phyloP scores from a whole-genome alignment of 1,140 invertebrate genomes.

The Trissolcus basalis region DNA sequence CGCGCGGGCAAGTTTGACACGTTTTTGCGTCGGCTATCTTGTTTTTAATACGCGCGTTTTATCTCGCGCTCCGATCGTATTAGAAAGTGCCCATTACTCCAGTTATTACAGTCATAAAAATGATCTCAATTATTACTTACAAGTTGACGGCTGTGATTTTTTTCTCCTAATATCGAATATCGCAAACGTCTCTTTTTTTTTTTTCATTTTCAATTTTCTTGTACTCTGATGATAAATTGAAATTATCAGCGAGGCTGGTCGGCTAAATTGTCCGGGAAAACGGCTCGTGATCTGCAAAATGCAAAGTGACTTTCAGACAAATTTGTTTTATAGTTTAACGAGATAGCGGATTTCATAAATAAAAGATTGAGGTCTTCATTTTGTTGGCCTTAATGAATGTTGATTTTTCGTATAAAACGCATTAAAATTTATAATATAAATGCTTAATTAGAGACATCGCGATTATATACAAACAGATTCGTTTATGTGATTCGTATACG shows the following conservation, averaged over 20 bases:
- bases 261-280: conserved; percentile 41
- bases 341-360: conserved; percentile 32
- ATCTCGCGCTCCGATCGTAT: conserved; percentile 40
- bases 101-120: conserved; percentile 58
- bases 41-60: conserved; percentile 14
- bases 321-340: conserved; percentile 35
- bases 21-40: conserved; percentile 12
- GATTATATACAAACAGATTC: conserved; percentile 42
- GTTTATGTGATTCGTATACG: conserved; percentile 31
- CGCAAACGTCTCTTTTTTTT: conserved; percentile 47
- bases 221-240: conserved; percentile 2
- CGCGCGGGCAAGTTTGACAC: conserved; percentile 4
- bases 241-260: conserved; percentile 20
- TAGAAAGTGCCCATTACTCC: conserved; percentile 49
- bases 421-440: conserved; percentile 36
- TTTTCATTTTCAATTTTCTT: background rate
- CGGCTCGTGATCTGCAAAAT: conserved; percentile 26
- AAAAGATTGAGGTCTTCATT: conserved; percentile 23
- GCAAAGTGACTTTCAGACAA: conserved; percentile 13
- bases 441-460: conserved; percentile 23
- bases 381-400: conserved; percentile 23
- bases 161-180: conserved; percentile 38
- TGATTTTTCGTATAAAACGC: conserved; percentile 23
- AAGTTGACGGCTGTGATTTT: conserved; percentile 42
- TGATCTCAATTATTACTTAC: conserved; percentile 39